phyloP scores from a whole-genome alignment of 2,888 invertebrate genomes.

The Drosophila mimetica region DNA sequence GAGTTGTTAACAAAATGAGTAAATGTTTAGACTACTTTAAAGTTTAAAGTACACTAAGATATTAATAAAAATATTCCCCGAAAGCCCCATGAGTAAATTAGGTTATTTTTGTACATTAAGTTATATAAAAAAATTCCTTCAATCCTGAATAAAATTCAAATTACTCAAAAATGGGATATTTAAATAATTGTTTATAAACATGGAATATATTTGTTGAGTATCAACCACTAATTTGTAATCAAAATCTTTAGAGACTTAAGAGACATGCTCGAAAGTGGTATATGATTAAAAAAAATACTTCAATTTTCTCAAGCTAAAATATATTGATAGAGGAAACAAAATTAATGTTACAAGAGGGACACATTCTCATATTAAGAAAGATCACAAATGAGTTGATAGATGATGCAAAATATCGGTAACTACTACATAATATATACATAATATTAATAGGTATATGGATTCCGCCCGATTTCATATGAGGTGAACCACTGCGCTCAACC shows the following conservation, averaged over 20 bases:
- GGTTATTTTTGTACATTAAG: neutral
- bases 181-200: too few relatives aligned
- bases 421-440: neutral
- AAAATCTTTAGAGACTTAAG: neutral
- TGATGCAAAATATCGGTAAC: neutral
- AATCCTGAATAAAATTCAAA: neutral
- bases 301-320: neutral
- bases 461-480: constrained; percentile 6
- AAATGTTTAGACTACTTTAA: neutral
- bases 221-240: neutral
- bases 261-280: neutral
- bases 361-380: neutral
- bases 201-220: too few relatives aligned
- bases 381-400: constrained; percentile 6
- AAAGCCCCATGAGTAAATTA: neutral
- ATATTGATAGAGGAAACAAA: neutral
- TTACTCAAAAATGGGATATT: too few relatives aligned
- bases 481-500: constrained; percentile 23
- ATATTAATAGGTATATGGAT: constrained; percentile 1
- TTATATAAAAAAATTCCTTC: neutral
- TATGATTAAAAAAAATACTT: neutral
- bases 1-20: constrained; percentile 14
- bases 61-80: too few relatives aligned
- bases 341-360: neutral
- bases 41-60: neutral